phyloP scores from a whole-genome alignment of 1,140 invertebrate genomes.

The Zaprionus ghesquierei region DNA sequence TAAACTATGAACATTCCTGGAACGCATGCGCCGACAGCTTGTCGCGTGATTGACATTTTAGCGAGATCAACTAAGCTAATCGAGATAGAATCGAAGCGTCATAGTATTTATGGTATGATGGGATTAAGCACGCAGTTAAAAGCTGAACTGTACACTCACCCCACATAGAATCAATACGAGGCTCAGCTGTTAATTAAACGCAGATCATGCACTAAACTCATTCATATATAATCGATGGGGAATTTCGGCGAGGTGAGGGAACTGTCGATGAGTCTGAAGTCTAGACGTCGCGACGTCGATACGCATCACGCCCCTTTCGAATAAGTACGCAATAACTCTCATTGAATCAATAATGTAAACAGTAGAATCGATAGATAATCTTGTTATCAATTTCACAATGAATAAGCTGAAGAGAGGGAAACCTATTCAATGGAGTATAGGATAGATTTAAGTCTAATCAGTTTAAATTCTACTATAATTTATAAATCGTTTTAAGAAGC shows the following conservation, averaged over 20 bases:
- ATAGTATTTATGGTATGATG: constrained; percentile 9
- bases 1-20: not conserved
- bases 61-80: not conserved
- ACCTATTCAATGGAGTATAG: not conserved
- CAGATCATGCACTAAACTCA: constrained; percentile 6
- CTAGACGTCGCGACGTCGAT: not conserved
- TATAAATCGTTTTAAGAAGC: not conserved
- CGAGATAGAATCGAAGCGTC: no score
- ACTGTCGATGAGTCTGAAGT: not conserved
- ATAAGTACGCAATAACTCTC: not conserved
- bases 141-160: not conserved
- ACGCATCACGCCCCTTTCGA: not conserved
- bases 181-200: constrained; percentile 13
- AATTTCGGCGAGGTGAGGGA: constrained; percentile 1
- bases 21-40: constrained; percentile 4
- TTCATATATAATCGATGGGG: not conserved
- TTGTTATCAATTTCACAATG: not conserved
- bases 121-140: constrained; percentile 23
- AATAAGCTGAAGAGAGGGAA: not conserved
- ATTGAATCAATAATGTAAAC: not conserved
- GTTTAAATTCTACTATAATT: not conserved
- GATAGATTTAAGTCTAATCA: not conserved
- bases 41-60: constrained; percentile 31
- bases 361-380: not conserved
- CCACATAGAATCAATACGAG: not conserved